Base-by-base conservation (phyloP, 2,888 invertebrate species). In the Teleiodes luculella region DNA sequence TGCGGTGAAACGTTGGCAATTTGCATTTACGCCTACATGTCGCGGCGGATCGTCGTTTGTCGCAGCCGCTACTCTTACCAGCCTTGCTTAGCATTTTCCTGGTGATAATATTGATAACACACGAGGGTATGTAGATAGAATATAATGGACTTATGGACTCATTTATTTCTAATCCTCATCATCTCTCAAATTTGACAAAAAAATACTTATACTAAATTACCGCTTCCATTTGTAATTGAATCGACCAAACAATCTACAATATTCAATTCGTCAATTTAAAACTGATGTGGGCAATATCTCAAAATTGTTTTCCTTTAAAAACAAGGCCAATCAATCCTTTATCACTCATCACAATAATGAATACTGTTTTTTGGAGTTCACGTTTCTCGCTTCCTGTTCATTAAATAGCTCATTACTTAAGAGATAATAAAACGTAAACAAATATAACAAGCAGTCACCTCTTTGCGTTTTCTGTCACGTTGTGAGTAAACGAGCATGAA, bases 21-120 rank as follows among this genome's bases (percentile, higher is more conserved):
- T 88, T 86, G 80, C 86, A 87, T 88, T 80, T 75, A 79, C 84
- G 75, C 85, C 81, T 80, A 79, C 83, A 72, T 57, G 59, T 48
- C 58, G 53, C 60, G 68, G 61, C 63, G 63, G 60, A 62, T 61
- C 59, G 61, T 62, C 51, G 51, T 41, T 51, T 51, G 59, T 67
- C 59, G 64, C 62, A 55, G 62, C 62, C 24, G 62, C 61, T 57
- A 54, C 48, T 59, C 53, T 62, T 53, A 61, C 64, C 70, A 57
- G 58, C 60, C 63, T 60, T 68, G 70, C 74, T 77, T 75, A 74
- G 71, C 76, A 78, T 84, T 83, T 81, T 74, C 75, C 73, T 30
- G 37, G 37, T 49, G 36, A 48, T n/a, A 35, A 24, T 35, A 35
- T 35, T 8, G 36, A 37, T 49, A n/a, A n/a, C n/a, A n/a, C n/a